These are phyloP conservation scores for Pyrgilauda ruficollis DNA, from an alignment of 2,113 vertebrate species.

Conservation along the genomic window DNA sequence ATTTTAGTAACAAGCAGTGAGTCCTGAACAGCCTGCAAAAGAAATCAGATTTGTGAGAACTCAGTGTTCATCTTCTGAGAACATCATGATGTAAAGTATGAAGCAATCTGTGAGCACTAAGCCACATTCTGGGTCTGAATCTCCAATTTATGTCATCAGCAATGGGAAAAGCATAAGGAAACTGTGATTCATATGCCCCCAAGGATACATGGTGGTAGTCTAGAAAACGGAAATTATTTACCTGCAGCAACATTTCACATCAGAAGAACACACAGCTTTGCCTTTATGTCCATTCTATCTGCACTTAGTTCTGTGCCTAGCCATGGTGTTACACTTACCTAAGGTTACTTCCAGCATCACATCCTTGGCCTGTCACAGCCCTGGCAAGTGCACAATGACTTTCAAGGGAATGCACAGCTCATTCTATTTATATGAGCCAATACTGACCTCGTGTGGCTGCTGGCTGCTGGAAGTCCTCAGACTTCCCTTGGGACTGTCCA, in stretches of 20 bases:
- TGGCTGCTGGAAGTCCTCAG: background rate
- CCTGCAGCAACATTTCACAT: background rate
- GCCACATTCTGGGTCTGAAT: background rate
- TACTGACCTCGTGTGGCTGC: constrained; percentile 21
- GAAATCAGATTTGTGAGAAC: background rate
- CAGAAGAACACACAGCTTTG: background rate
- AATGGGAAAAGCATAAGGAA: background rate
- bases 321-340: background rate
- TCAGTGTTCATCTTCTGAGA: background rate
- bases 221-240: background rate
- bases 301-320: background rate
- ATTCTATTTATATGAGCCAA: background rate
- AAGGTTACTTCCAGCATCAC: background rate
- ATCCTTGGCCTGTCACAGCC: background rate
- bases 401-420: background rate
- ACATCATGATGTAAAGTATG: background rate
- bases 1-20: background rate
- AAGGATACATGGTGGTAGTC: background rate
- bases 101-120: background rate
- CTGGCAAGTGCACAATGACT: background rate
- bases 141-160: background rate
- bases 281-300: background rate
- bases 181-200: background rate
- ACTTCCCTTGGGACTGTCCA: background rate
- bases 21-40: background rate